Evolutionary conservation across 2,797 vertebrate species (phyloP), one percentile per base, ranked within the genome.

Genomic region (Propithecus deckenii): DNA sequence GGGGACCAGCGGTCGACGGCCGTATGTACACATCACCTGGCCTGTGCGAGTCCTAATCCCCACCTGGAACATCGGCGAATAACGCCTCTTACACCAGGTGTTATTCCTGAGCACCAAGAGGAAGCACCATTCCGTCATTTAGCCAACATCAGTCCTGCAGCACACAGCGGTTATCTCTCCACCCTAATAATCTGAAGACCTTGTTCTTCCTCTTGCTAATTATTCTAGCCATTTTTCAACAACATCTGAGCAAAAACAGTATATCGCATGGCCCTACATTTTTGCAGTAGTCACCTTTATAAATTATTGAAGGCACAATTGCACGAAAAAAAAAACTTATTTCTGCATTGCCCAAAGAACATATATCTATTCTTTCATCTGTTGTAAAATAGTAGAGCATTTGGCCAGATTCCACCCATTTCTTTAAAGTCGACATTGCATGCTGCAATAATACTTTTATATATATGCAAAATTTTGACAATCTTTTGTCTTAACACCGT

Each of bases 11-110:
- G 55, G 22, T 35, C 3, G 3, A 55, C 1, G 8, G 75, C 50
- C 55, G 20, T 35, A 8, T 1, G 5, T 35, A 2, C 10, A 28
- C 23, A 28, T 46, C 55, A 12, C 32, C 22, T 20, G 10, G 23
- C 38, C 1, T 8, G 14, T 61, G 71, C 0, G 41, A 28, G 30
- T 61, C 30, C 12, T 2, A 17, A 4, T 12, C 13, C 0, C 1
- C 13, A 1, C 8, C 5, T 4, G 30, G 35, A 74, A 59, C 57
- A n/a, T 4, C 0, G 20, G 8, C 4, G 5, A 57, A 57, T 17
- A 43, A 7, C 57, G 9, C 5, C 15, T 20, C 3, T 22, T 72
- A 15, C 13, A 72, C 52, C 52, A 17, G 0, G 52, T 5, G 25
- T 15, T 14, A 14, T 87, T 74, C 22, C 69, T 74, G 52, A 15